These are phyloP conservation scores for Pavo muticus DNA, from an alignment of 2,113 vertebrate species.

Conservation along the genomic window DNA sequence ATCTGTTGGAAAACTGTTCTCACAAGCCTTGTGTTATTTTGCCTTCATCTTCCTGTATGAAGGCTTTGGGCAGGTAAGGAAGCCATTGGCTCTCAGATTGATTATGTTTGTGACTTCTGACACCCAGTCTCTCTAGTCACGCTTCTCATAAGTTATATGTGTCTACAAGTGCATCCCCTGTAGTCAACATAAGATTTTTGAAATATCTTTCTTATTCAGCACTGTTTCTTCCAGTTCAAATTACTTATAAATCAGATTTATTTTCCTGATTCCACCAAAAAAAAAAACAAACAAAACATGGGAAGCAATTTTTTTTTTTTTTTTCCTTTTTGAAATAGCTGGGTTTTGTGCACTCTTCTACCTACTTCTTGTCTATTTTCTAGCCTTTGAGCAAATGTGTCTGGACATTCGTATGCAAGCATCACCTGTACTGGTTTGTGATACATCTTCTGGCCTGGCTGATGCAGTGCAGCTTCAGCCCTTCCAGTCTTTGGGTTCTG, in stretches of 20 bases:
- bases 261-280: background rate
- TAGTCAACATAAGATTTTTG: background rate
- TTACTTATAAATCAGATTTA: background rate
- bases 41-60: background rate
- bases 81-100: background rate
- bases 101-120: background rate
- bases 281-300: too few relatives aligned
- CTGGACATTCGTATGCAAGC: background rate
- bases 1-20: background rate
- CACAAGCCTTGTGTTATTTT: background rate
- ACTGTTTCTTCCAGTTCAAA: background rate
- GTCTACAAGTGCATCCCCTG: background rate
- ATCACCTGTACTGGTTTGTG: fast-evolving
- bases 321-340: background rate
- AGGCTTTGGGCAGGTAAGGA: background rate
- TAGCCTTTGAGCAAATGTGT: background rate
- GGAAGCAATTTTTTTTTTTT: background rate
- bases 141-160: background rate
- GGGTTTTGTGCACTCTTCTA: background rate
- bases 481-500: background rate
- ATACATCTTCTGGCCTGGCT: background rate
- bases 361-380: background rate
- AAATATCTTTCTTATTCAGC: background rate
- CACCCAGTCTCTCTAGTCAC: background rate
- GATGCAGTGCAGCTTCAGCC: background rate